Conservation (phyloP, 2,888 invertebrate genomes). For the Zonitis immaculata region DNA sequence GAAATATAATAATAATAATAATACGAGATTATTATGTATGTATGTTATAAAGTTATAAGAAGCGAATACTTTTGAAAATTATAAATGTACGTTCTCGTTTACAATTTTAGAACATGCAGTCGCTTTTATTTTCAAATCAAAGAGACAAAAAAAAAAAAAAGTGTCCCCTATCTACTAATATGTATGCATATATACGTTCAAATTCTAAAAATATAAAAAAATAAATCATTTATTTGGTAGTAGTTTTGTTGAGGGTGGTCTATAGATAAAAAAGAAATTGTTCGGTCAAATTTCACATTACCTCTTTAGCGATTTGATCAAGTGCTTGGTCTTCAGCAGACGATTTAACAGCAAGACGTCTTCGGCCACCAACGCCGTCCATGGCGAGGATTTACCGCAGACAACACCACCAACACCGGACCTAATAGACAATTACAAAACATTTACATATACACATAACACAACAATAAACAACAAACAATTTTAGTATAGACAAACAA, state of each 20-base stretch:
- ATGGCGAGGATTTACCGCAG: conserved; percentile 33
- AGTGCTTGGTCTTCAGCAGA: conserved; percentile 97
- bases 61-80: conserved; percentile 1
- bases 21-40: background rate
- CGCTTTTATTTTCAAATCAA: conserved; percentile 24
- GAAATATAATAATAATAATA: background rate
- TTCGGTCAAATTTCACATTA: too few species aligned
- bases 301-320: conserved; percentile 97
- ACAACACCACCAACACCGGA: conserved; percentile 26
- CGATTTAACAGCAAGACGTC: conserved; percentile 79
- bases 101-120: conserved; percentile 21
- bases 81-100: conserved; percentile 13
- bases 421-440: conserved; percentile 17
- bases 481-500: background rate
- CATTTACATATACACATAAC: conserved; percentile 8
- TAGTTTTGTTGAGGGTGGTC: background rate
- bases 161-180: conserved; percentile 14
- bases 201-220: conserved; percentile 8
- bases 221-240: background rate
- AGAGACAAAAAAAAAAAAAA: background rate
- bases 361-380: conserved; percentile 57
- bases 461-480: conserved; percentile 5
- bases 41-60: too few species aligned
- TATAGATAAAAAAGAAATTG: background rate
- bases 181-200: conserved; percentile 11